Evolutionary conservation across 2,888 invertebrate genomes (phyloP).

Genomic region (Cataglyphis livida): DNA sequence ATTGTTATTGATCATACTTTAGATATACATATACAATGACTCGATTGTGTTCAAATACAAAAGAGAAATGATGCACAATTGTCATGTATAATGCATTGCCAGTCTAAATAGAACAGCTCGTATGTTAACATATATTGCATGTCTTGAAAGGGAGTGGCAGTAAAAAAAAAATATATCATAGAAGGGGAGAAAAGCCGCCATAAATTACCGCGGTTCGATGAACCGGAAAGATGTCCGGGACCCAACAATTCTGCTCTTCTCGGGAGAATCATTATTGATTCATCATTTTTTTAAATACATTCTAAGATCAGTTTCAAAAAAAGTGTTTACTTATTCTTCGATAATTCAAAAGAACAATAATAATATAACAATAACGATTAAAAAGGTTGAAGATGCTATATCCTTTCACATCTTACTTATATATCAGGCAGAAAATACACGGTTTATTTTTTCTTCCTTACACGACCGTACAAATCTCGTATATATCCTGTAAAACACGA

Average conservation of each 20-base stretch:
- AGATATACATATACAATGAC: not conserved
- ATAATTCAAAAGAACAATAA: not conserved
- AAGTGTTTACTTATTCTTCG: not conserved
- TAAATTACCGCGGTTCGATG: not conserved
- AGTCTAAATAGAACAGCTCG: conserved; percentile 19
- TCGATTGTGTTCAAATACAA: conserved; percentile 6
- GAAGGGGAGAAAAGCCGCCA: not conserved
- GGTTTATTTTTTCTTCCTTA: not conserved
- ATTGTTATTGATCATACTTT: not conserved
- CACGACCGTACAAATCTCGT: not conserved
- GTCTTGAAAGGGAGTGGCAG: not conserved
- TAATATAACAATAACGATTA: not conserved
- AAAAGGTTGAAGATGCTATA: not conserved
- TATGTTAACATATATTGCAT: not conserved
- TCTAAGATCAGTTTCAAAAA: not conserved
- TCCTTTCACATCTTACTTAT: not conserved
- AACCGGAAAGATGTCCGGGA: not conserved
- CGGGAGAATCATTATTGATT: conserved; percentile 13
- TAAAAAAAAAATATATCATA: not conserved
- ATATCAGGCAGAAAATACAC: not conserved
- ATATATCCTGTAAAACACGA: not conserved
- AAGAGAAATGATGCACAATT: not conserved
- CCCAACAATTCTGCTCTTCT: conserved; percentile 6
- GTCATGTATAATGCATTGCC: not conserved
- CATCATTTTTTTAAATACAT: conserved; percentile 1